Conservation (phyloP, 2,797 vertebrate genomes). For the Acanthopagrus latus region DNA sequence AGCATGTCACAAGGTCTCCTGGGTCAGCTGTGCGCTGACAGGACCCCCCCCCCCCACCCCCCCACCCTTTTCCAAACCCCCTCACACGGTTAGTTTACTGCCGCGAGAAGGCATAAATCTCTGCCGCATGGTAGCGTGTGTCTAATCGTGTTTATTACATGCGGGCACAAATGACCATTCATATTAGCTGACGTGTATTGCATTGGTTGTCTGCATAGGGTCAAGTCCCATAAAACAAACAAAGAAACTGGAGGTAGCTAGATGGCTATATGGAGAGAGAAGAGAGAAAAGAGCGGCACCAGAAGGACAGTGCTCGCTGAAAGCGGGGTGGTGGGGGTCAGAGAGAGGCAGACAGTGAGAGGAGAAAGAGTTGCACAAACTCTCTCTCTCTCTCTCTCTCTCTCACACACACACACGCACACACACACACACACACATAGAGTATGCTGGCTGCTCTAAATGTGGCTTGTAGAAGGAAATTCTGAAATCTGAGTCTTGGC, state of each 20-base stretch:
- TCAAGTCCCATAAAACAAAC: slow-evolving; percentile 53
- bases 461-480: slow-evolving; percentile 91
- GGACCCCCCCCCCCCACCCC: background rate
- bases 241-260: slow-evolving; percentile 45
- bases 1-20: slow-evolving; percentile 42
- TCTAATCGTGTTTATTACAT: slow-evolving; percentile 60
- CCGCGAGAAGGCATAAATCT: slow-evolving; percentile 66
- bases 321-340: slow-evolving; percentile 57
- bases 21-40: slow-evolving; percentile 60
- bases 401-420: slow-evolving; percentile 45
- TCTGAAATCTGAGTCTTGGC: slow-evolving; percentile 94
- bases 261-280: slow-evolving; percentile 43
- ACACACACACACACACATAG: slow-evolving; percentile 40
- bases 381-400: background rate
- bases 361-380: slow-evolving; percentile 67
- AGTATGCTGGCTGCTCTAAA: slow-evolving; percentile 87
- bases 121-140: slow-evolving; percentile 42
- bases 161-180: slow-evolving; percentile 50
- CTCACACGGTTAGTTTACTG: slow-evolving; percentile 48
- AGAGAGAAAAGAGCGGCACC: slow-evolving; percentile 49
- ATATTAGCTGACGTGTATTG: slow-evolving; percentile 47
- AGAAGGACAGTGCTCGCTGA: slow-evolving; percentile 61
- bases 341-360: slow-evolving; percentile 59
- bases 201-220: slow-evolving; percentile 39
- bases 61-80: slow-evolving; percentile 4